A percentile compares a stretch with the other conserved stretches of the same genome.
Evolutionary conservation across 2,888 invertebrate species (phyloP).

Genomic region (Drosophila nigricruria): DNA sequence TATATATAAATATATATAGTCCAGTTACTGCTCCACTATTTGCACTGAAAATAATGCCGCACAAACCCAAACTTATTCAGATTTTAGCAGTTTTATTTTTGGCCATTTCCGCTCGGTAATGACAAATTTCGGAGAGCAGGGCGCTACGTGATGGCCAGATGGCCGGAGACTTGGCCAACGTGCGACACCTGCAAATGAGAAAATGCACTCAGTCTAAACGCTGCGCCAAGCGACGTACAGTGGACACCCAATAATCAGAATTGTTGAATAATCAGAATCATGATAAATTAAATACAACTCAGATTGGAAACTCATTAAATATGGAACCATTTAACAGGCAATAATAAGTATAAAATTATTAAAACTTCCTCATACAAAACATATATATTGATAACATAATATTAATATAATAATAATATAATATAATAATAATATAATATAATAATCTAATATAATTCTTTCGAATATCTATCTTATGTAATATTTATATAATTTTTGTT

Average conservation of each 20-base stretch:
- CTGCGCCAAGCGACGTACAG: slow-evolving; percentile 15
- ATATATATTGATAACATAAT: no score
- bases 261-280: neutral
- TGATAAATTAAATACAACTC: neutral
- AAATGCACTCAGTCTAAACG: slow-evolving; percentile 20
- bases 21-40: neutral
- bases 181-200: slow-evolving; percentile 54
- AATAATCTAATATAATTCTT: no score
- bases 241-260: neutral
- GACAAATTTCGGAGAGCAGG: slow-evolving; percentile 13
- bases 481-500: no score
- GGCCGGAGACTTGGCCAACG: slow-evolving; percentile 29
- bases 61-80: slow-evolving; percentile 47
- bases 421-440: no score
- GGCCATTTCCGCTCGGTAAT: slow-evolving; percentile 60
- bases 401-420: no score
- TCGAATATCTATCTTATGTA: no score
- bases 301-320: no score
- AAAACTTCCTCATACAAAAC: no score
- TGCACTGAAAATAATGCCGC: neutral
- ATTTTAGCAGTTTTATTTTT: slow-evolving; percentile 42
- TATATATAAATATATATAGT: neutral
- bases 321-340: no score
- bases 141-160: slow-evolving; percentile 6
- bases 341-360: no score